A percentile compares a stretch with the other conserved stretches of the same genome.
These are phyloP conservation scores for Neocrepidodera transversa DNA, from an alignment of 2,888 invertebrate genomes.

Conservation along the genomic window DNA sequence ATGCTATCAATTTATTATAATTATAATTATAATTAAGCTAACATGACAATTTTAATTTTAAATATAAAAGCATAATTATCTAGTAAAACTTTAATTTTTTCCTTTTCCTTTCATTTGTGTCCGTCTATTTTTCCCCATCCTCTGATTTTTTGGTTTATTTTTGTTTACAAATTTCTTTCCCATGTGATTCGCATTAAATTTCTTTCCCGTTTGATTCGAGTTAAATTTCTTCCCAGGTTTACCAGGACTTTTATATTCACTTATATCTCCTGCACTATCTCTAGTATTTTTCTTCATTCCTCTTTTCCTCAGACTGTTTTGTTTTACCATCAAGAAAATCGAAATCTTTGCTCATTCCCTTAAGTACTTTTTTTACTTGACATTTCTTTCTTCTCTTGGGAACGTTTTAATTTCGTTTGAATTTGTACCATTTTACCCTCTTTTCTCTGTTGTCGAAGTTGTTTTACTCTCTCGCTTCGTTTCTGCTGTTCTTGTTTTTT, in stretches of 20 bases:
- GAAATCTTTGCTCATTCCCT: constrained; percentile 77
- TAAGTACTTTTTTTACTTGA: constrained; percentile 91
- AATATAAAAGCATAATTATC: no score
- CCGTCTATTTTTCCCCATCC: constrained; percentile 63
- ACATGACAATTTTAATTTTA: no score
- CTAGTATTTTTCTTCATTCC: constrained; percentile 87
- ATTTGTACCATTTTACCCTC: constrained; percentile 87
- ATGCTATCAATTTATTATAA: no score
- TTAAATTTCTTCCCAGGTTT: constrained; percentile 48
- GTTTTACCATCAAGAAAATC: constrained; percentile 76
- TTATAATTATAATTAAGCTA: no score
- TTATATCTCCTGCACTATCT: constrained; percentile 75
- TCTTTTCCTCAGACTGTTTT: constrained; percentile 73
- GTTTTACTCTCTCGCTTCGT: constrained; percentile 87
- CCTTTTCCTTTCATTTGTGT: constrained; percentile 57
- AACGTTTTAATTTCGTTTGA: constrained; percentile 83
- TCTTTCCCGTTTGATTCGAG: constrained; percentile 38
- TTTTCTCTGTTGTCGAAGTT: constrained; percentile 89
- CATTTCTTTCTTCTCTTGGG: constrained; percentile 90
- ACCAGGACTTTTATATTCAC: constrained; percentile 61
- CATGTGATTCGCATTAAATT: no score
- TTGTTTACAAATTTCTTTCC: constrained; percentile 37
- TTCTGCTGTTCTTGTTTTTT: constrained; percentile 86
- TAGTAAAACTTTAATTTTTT: constrained; percentile 29
- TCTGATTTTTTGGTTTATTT: constrained; percentile 60